Conservation (phyloP, 2,113 vertebrate genomes). For the Zapornia atra region DNA sequence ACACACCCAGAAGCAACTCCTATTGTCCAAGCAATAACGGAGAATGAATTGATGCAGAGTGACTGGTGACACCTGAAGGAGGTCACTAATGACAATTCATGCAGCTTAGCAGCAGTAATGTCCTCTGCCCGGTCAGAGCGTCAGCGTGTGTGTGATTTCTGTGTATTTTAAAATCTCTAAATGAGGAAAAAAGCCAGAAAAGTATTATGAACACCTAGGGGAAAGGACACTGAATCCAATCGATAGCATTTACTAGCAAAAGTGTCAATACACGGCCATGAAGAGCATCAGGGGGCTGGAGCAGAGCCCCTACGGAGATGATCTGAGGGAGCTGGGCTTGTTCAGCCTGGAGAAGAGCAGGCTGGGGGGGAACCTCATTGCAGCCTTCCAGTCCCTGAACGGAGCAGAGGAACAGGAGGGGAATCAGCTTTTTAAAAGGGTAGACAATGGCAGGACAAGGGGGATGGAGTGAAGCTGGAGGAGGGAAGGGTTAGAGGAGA, state of each 20-base stretch:
- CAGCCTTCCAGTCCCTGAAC: too few species aligned
- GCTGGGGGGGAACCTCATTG: too few species aligned
- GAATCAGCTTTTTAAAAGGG: too few species aligned
- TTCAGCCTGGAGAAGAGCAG: too few species aligned
- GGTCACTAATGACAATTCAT: not conserved
- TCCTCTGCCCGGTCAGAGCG: not conserved
- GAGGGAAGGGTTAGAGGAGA: too few species aligned
- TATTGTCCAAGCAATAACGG: not conserved
- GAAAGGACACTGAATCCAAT: not conserved
- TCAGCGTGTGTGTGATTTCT: not conserved
- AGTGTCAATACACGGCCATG: not conserved
- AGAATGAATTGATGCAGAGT: not conserved
- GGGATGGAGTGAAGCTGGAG: too few species aligned
- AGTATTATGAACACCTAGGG: accelerated
- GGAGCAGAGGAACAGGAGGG: too few species aligned
- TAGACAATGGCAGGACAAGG: too few species aligned
- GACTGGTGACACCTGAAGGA: not conserved
- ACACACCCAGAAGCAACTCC: not conserved
- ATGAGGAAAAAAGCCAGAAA: not conserved
- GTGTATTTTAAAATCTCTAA: not conserved
- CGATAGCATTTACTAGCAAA: accelerated
- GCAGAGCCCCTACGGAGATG: too few species aligned
- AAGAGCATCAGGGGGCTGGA: too few species aligned
- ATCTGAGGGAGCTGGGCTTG: too few species aligned
- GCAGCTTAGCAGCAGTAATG: not conserved